Conservation (phyloP, 1,140 invertebrate species). For the Drosophila burlai region DNA sequence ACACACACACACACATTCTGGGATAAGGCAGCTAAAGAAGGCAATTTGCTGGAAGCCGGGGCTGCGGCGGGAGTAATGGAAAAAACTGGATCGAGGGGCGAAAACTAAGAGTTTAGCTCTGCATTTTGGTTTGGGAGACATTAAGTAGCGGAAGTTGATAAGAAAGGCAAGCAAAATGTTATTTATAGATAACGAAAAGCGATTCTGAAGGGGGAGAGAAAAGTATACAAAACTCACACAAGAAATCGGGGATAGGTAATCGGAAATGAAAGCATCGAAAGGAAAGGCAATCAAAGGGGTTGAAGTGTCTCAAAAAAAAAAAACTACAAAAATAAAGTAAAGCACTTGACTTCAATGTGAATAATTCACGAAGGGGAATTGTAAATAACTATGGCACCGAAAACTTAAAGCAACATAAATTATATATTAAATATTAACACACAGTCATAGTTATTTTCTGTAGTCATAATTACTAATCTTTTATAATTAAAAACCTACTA, state of each 20-base stretch:
- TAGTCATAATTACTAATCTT: neutral
- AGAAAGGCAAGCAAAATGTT: slow-evolving; percentile 49
- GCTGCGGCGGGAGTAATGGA: neutral
- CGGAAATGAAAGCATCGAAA: slow-evolving; percentile 12
- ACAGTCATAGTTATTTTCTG: neutral
- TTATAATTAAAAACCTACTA: neutral
- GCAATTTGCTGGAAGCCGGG: slow-evolving; percentile 31
- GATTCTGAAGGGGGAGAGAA: neutral
- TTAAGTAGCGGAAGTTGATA: slow-evolving; percentile 55
- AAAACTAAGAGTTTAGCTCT: slow-evolving; percentile 38
- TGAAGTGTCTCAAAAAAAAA: slow-evolving; percentile 11
- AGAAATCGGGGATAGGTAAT: slow-evolving; percentile 27
- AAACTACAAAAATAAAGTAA: slow-evolving; percentile 3
- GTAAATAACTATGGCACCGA: neutral
- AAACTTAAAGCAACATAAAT: neutral
- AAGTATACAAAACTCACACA: slow-evolving; percentile 14
- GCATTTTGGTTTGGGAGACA: slow-evolving; percentile 25
- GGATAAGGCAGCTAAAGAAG: slow-evolving; percentile 42
- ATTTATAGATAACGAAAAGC: slow-evolving; percentile 43
- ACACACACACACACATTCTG: slow-evolving; percentile 21
- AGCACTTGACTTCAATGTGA: slow-evolving; percentile 8
- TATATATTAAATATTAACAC: neutral
- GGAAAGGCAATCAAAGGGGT: slow-evolving; percentile 14
- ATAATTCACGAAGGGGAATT: neutral
- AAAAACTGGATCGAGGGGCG: slow-evolving; percentile 2